Percentiles rank a stretch among this genome's conserved stretches.
phyloP scores from a whole-genome alignment of 35 echinoderm and acorn worm genomes.

The Apostichopus californicus region DNA sequence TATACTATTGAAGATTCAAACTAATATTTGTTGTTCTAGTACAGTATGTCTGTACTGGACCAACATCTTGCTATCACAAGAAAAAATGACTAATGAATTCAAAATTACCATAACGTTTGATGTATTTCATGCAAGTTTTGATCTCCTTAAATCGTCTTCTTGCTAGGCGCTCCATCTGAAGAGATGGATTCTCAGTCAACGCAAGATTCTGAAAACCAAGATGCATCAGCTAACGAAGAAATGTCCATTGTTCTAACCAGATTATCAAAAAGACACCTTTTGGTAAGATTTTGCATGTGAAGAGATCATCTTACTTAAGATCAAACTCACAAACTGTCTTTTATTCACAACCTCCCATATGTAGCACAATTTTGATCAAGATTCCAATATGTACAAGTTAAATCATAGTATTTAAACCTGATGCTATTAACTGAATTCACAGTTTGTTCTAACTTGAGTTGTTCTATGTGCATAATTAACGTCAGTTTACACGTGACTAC shows the following conservation, averaged over 20 bases:
- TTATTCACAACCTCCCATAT: too few species aligned
- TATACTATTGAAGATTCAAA: neutral
- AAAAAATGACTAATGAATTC: neutral
- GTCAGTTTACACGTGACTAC: too few species aligned
- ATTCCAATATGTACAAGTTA: too few species aligned
- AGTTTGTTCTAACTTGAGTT: too few species aligned
- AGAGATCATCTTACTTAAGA: too few species aligned
- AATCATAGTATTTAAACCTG: too few species aligned
- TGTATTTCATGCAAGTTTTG: neutral
- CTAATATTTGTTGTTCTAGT: too few species aligned
- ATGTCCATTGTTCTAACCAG: constrained; percentile 35
- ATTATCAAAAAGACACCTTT: constrained; percentile 1
- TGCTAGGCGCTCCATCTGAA: neutral
- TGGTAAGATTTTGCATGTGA: neutral
- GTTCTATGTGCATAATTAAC: too few species aligned
- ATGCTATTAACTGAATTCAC: too few species aligned
- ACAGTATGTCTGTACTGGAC: too few species aligned
- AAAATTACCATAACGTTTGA: neutral
- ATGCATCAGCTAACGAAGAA: neutral
- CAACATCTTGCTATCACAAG: neutral
- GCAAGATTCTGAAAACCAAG: constrained; percentile 29
- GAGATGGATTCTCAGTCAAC: constrained; percentile 36
- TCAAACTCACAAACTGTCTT: too few species aligned
- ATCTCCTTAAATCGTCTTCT: neutral
- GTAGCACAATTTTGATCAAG: too few species aligned